phyloP scores from a whole-genome alignment of 2,888 invertebrate genomes.

The Drepanosiphum platanoidis region DNA sequence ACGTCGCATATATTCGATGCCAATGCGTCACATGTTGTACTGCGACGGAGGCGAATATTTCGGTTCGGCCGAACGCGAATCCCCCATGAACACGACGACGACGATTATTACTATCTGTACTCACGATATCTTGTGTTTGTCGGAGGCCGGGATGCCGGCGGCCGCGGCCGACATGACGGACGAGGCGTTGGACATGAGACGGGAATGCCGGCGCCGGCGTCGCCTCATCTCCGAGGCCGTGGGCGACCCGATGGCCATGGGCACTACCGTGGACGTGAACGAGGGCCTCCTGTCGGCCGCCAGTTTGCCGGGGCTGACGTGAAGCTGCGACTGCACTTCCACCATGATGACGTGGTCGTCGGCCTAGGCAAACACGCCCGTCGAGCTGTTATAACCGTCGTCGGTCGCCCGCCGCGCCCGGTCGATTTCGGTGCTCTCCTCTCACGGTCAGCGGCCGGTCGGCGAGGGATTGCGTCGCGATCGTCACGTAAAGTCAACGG shows the following conservation, averaged over 20 bases:
- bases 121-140: constrained; percentile 50
- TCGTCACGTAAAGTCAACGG: neutral
- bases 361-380: neutral
- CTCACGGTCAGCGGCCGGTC: too few relatives aligned
- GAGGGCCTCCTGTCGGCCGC: neutral
- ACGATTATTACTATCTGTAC: neutral
- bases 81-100: neutral
- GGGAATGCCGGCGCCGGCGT: constrained; percentile 1
- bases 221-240: constrained; percentile 7
- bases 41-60: too few relatives aligned
- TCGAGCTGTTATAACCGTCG: neutral
- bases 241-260: neutral
- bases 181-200: constrained; percentile 36
- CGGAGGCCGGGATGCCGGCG: neutral
- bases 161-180: constrained; percentile 13
- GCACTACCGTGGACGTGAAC: neutral
- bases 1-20: neutral
- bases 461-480: neutral
- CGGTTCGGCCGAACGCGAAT: neutral
- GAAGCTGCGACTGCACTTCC: neutral
- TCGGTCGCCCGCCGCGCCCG: neutral
- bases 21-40: neutral
- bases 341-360: neutral
- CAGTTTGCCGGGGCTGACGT: neutral
- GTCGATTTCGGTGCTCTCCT: too few relatives aligned